Evolutionary conservation across 2,797 vertebrate genomes (phyloP).

Genomic region (Buceros bicornis): DNA sequence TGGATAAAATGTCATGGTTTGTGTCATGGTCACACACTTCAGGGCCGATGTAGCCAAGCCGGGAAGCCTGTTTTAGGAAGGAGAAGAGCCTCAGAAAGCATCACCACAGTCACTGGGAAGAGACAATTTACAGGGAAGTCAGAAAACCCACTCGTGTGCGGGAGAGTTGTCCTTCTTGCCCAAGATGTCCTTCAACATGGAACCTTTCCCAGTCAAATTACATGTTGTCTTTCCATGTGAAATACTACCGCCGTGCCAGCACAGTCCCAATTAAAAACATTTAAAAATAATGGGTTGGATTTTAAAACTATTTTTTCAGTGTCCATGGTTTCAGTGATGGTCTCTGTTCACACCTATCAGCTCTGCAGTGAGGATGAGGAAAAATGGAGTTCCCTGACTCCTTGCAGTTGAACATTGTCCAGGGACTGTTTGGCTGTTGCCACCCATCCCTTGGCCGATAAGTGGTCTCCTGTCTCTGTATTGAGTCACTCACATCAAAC

Average conservation of each 20-base stretch:
- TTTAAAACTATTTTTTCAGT: background rate
- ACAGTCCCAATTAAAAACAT: background rate
- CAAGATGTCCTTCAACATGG: background rate
- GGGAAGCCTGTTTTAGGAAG: background rate
- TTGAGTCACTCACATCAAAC: background rate
- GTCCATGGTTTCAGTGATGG: fast-evolving
- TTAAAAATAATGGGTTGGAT: background rate
- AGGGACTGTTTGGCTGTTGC: background rate
- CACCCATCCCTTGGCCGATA: background rate
- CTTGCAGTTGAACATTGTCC: background rate
- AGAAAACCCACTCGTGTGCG: background rate
- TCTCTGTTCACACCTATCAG: background rate
- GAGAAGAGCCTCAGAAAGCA: background rate
- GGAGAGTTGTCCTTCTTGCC: background rate
- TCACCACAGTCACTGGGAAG: background rate
- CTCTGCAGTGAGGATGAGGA: background rate
- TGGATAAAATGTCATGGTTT: background rate
- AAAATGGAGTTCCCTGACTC: background rate
- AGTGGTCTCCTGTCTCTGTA: background rate
- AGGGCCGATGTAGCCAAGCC: background rate
- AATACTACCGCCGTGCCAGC: background rate
- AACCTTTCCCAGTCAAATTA: background rate
- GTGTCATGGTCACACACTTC: background rate
- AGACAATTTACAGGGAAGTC: background rate
- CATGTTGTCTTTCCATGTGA: background rate